Evolutionary conservation across 2,888 invertebrate species (phyloP).

Genomic region (Auanema sp.): DNA sequence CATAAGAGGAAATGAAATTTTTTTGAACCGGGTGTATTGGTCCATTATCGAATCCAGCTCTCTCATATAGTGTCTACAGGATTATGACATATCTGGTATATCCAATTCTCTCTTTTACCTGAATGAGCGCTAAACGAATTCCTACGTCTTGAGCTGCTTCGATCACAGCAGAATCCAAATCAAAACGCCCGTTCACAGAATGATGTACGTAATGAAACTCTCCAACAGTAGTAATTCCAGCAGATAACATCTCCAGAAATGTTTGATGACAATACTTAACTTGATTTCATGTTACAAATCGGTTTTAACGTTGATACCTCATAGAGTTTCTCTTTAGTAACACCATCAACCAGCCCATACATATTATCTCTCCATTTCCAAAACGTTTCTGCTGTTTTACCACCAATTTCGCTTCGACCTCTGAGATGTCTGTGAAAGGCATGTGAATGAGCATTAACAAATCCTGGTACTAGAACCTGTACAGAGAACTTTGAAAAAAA

Average conservation of each 20-base stretch:
- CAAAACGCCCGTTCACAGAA: conserved; percentile 39
- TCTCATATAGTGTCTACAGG: conserved; percentile 55
- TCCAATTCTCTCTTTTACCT: conserved; percentile 13
- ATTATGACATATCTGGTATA: neutral
- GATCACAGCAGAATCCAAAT: conserved; percentile 54
- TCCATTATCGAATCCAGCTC: conserved; percentile 52
- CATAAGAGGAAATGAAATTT: conserved; percentile 42
- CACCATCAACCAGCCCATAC: conserved; percentile 56
- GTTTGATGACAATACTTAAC: conserved; percentile 50
- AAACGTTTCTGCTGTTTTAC: conserved; percentile 50
- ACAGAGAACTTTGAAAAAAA: neutral
- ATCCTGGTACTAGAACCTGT: conserved; percentile 52
- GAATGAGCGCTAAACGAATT: conserved; percentile 55
- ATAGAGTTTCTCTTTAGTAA: conserved; percentile 49
- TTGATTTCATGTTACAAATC: neutral
- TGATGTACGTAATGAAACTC: conserved; percentile 64
- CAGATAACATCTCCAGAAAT: conserved; percentile 59
- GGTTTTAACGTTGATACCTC: conserved; percentile 27
- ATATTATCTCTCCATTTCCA: conserved; percentile 63
- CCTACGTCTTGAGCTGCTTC: conserved; percentile 57
- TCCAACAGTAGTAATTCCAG: conserved; percentile 62
- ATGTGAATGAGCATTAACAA: conserved; percentile 61
- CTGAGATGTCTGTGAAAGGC: conserved; percentile 60
- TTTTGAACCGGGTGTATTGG: conserved; percentile 47
- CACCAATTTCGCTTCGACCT: conserved; percentile 54